phyloP scores from a whole-genome alignment of 2,888 invertebrate species.

The Empis stercorea region DNA sequence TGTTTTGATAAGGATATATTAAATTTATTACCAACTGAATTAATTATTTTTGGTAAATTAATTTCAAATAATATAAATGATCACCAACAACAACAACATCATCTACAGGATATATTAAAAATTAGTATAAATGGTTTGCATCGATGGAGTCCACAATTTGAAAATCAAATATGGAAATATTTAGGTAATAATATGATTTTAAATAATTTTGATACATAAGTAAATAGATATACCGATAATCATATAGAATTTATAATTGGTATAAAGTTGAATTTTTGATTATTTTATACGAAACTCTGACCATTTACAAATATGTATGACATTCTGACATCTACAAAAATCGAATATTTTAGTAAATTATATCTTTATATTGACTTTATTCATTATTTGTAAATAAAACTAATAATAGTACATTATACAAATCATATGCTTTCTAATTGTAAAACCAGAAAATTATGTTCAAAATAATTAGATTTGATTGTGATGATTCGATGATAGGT shows the following conservation, averaged over 20 bases:
- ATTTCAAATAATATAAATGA: constrained; percentile 13
- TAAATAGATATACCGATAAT: too few relatives aligned
- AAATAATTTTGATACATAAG: too few relatives aligned
- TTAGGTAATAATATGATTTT: constrained; percentile 28
- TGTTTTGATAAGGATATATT: constrained; percentile 33
- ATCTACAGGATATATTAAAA: constrained; percentile 24
- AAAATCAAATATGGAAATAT: constrained; percentile 35
- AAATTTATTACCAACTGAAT: constrained; percentile 33
- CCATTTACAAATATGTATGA: background rate
- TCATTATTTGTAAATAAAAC: too few relatives aligned
- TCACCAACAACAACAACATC: background rate
- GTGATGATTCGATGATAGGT: too few relatives aligned
- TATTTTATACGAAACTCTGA: background rate
- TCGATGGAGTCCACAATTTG: constrained; percentile 33
- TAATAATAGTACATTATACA: too few relatives aligned
- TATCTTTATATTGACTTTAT: too few relatives aligned
- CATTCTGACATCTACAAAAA: background rate
- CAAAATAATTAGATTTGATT: too few relatives aligned
- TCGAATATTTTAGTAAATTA: too few relatives aligned
- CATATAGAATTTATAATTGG: constrained; percentile 3
- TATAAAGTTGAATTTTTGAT: constrained; percentile 6
- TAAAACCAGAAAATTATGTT: too few relatives aligned
- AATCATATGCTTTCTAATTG: too few relatives aligned
- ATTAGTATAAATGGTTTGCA: constrained; percentile 34
- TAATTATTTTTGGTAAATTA: constrained; percentile 36